Percentiles rank a stretch among this genome's conserved stretches.
Conservation (phyloP, 2,113 vertebrate genomes). For the Muscicapa adusta region DNA sequence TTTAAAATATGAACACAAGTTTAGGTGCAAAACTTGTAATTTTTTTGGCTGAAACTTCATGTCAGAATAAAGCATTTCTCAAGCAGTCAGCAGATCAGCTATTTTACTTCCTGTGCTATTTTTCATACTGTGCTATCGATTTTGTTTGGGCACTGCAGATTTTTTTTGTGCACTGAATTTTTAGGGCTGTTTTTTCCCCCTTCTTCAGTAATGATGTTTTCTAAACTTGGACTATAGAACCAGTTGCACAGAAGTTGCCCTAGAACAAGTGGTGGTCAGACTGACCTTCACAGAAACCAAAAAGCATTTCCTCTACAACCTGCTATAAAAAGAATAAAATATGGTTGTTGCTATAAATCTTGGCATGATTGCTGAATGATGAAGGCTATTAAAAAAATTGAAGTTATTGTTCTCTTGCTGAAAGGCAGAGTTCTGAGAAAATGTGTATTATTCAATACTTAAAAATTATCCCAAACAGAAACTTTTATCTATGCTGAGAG, state of each 20-base stretch:
- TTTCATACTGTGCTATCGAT: constrained; percentile 14
- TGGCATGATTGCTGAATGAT: neutral
- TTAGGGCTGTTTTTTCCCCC: neutral
- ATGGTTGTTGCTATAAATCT: neutral
- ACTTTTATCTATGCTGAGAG: neutral
- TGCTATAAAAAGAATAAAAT: constrained; percentile 47
- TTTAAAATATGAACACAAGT: neutral
- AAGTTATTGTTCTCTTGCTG: neutral
- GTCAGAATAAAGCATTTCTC: neutral
- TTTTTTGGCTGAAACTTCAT: neutral
- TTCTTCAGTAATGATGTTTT: neutral
- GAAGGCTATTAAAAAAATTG: neutral
- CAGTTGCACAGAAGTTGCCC: neutral
- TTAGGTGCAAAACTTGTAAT: neutral
- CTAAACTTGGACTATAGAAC: neutral
- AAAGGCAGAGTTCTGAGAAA: neutral
- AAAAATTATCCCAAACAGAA: neutral
- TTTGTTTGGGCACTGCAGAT: neutral
- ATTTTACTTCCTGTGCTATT: neutral
- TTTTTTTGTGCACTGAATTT: constrained; percentile 5
- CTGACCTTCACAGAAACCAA: constrained; percentile 41
- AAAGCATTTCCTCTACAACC: constrained; percentile 33
- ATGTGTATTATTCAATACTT: neutral
- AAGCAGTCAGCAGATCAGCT: neutral
- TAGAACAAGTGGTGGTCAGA: neutral